phyloP scores from a whole-genome alignment of 2,888 invertebrate genomes.

The Noctua janthe region DNA sequence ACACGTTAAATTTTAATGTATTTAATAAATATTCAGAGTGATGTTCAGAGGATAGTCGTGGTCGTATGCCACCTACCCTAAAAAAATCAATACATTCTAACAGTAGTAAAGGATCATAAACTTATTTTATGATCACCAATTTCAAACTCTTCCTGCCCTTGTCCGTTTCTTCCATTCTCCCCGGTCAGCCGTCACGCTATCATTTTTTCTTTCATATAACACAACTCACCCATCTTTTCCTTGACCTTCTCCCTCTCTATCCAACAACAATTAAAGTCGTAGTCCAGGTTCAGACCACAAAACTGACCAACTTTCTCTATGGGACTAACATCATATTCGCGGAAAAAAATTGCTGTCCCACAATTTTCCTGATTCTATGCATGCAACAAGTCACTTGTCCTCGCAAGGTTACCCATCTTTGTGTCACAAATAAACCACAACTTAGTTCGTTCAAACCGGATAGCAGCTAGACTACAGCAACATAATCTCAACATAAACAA shows the following conservation, averaged over 20 bases:
- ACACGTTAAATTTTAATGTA: too few species aligned
- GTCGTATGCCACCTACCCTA: too few species aligned
- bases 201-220: too few species aligned
- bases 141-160: too few species aligned
- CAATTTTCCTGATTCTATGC: neutral
- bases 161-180: too few species aligned
- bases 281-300: neutral
- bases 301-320: neutral
- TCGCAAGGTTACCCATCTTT: neutral
- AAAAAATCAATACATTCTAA: too few species aligned
- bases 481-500: conserved; percentile 10
- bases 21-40: too few species aligned
- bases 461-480: neutral
- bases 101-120: too few species aligned
- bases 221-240: neutral
- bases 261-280: neutral
- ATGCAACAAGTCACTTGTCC: neutral
- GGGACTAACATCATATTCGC: neutral
- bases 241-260: neutral
- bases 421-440: neutral
- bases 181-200: too few species aligned
- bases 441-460: conserved; percentile 9
- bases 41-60: too few species aligned
- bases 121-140: too few species aligned
- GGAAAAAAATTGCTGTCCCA: neutral